A percentile compares a stretch with the other conserved stretches of the same genome.
phyloP scores from a whole-genome alignment of 1,140 invertebrate species.

The Onthophagus taurus region DNA sequence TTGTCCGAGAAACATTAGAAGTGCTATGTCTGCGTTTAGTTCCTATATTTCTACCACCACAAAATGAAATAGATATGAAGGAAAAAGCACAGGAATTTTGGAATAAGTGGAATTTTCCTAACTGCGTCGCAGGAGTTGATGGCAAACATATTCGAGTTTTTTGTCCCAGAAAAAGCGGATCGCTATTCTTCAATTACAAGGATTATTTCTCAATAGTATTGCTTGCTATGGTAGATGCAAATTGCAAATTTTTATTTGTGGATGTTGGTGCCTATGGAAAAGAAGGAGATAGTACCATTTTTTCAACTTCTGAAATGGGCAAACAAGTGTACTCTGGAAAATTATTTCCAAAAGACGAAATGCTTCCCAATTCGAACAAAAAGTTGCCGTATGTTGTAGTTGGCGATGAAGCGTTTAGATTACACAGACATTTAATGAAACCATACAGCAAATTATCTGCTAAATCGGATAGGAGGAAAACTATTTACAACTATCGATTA shows the following conservation, averaged over 20 bases:
- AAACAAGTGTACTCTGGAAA: conserved; percentile 3
- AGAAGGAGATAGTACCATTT: conserved; percentile 35
- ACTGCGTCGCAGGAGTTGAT: conserved; percentile 40
- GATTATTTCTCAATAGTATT: conserved; percentile 39
- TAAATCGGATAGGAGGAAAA: conserved; percentile 19
- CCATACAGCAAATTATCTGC: conserved; percentile 17
- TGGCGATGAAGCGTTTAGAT: conserved; percentile 27
- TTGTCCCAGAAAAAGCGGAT: conserved; percentile 30
- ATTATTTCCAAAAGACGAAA: neutral
- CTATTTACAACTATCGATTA: conserved; percentile 41
- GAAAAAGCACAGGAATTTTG: conserved; percentile 32
- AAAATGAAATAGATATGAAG: conserved; percentile 13
- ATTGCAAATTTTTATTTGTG: conserved; percentile 39
- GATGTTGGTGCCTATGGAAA: conserved; percentile 40
- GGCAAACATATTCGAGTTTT: conserved; percentile 39
- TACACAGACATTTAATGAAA: conserved; percentile 27
- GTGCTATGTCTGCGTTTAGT: conserved; percentile 15
- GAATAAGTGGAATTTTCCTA: conserved; percentile 40
- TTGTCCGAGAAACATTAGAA: conserved; percentile 15
- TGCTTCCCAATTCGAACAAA: conserved; percentile 7
- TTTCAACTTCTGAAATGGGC: conserved; percentile 8
- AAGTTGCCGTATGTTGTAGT: conserved; percentile 23
- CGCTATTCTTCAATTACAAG: conserved; percentile 34
- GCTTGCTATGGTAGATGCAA: conserved; percentile 40
- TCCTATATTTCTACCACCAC: conserved; percentile 16